These are phyloP conservation scores for Entomobrya multifasciata DNA, from an alignment of 2,888 invertebrate genomes.

Conservation along the genomic window DNA sequence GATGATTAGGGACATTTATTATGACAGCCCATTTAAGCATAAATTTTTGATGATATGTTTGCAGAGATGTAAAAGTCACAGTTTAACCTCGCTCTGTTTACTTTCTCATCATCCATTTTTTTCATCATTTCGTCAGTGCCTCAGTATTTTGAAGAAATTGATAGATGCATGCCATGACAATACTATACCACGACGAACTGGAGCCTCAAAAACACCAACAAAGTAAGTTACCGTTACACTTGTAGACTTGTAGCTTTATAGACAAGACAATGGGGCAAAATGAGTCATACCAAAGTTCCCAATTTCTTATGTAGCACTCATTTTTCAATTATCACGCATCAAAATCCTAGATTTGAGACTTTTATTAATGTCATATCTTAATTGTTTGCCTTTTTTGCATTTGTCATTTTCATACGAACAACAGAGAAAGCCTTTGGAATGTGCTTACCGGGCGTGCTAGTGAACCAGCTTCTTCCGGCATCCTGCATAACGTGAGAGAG, in stretches of 20 bases:
- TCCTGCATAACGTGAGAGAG: constrained; percentile 97
- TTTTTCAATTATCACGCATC: neutral
- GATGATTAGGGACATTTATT: no score
- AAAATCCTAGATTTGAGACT: no score
- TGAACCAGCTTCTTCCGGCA: constrained; percentile 89
- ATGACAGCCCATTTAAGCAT: neutral
- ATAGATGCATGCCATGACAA: constrained; percentile 99
- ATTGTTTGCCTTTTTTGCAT: constrained; percentile 1
- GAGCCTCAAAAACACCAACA: constrained; percentile 92
- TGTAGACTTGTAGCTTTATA: no score
- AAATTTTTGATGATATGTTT: neutral
- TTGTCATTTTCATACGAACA: neutral
- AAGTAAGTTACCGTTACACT: constrained; percentile 84
- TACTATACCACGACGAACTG: constrained; percentile 92
- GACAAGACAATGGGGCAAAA: neutral
- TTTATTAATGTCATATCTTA: no score
- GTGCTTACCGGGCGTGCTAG: constrained; percentile 92
- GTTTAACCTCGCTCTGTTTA: constrained; percentile 97
- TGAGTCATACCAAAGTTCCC: no score
- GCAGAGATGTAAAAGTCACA: constrained; percentile 93
- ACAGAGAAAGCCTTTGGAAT: constrained; percentile 97
- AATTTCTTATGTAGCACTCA: neutral
- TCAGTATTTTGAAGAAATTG: constrained; percentile 95
- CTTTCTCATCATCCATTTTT: constrained; percentile 99
- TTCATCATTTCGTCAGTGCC: constrained; percentile 98